Evolutionary conservation across 2,888 invertebrate species (phyloP).

Genomic region (Sepiola atlantica): DNA sequence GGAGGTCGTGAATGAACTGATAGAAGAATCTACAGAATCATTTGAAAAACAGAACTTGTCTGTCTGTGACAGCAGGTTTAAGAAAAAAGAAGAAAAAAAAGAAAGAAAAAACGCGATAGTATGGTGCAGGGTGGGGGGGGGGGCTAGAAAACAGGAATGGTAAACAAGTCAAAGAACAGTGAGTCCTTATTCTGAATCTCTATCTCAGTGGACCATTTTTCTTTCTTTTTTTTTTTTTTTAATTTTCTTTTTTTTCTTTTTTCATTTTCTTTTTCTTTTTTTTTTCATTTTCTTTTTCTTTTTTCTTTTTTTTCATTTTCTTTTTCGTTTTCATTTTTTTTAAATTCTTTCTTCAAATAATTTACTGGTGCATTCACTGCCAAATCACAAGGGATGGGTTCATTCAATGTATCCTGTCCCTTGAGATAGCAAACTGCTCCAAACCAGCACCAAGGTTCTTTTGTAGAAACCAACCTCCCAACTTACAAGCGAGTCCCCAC

Average conservation of each 20-base stretch:
- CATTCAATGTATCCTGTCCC: background rate
- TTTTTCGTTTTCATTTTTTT: background rate
- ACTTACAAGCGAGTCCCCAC: background rate
- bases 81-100: background rate
- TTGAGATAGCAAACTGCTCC: background rate
- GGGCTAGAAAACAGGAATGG: background rate
- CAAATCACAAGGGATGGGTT: background rate
- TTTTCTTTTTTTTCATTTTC: background rate
- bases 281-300: too few species aligned
- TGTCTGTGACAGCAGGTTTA: background rate
- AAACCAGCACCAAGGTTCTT: background rate
- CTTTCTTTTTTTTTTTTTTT: background rate
- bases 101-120: background rate
- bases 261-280: background rate
- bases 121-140: background rate
- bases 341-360: constrained; percentile 23
- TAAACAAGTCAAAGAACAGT: background rate
- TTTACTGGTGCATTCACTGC: constrained; percentile 39
- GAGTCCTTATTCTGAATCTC: background rate
- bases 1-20: background rate
- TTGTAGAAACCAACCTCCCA: background rate
- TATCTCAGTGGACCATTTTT: background rate
- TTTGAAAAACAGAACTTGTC: background rate
- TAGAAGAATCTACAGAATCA: background rate
- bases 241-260: background rate